A percentile compares a stretch with the other conserved stretches of the same genome.
These are phyloP conservation scores for Tipula vernalis DNA, from an alignment of 2,888 invertebrate genomes.

Conservation along the genomic window DNA sequence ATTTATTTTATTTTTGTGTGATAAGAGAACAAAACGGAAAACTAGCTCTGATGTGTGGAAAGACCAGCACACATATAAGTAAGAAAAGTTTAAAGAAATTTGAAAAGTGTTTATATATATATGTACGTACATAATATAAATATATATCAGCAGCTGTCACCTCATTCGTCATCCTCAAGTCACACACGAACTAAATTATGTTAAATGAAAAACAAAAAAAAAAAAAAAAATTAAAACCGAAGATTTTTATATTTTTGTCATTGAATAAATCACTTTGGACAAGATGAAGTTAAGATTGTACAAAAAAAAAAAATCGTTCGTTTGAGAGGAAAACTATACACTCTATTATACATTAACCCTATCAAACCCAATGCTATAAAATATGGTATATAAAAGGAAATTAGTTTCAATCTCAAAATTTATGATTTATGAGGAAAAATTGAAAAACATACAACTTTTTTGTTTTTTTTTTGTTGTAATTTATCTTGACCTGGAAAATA, in stretches of 20 bases:
- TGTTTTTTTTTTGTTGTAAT: not conserved
- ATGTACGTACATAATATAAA: not conserved
- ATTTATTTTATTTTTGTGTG: not conserved
- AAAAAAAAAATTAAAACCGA: not conserved
- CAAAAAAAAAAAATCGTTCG: not conserved
- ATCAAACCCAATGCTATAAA: not conserved
- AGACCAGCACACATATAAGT: not conserved
- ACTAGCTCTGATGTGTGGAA: not conserved
- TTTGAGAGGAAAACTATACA: not conserved
- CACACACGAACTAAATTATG: conserved; percentile 8
- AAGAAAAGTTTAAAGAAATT: not conserved
- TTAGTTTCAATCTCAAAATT: not conserved
- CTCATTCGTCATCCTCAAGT: conserved; percentile 9
- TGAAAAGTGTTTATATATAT: not conserved
- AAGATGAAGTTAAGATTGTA: conserved; percentile 6
- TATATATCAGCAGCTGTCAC: conserved; percentile 4
- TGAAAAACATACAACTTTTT: not conserved
- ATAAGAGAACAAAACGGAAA: not conserved
- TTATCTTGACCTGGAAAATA: not conserved
- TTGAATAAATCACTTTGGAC: conserved; percentile 9
- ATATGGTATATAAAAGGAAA: not conserved
- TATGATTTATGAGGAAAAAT: not conserved
- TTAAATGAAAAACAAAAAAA: not conserved
- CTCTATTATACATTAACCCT: not conserved
- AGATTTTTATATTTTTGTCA: not conserved